Conservation (phyloP, 2,888 invertebrate genomes). For the Oxystoma pomonae region DNA sequence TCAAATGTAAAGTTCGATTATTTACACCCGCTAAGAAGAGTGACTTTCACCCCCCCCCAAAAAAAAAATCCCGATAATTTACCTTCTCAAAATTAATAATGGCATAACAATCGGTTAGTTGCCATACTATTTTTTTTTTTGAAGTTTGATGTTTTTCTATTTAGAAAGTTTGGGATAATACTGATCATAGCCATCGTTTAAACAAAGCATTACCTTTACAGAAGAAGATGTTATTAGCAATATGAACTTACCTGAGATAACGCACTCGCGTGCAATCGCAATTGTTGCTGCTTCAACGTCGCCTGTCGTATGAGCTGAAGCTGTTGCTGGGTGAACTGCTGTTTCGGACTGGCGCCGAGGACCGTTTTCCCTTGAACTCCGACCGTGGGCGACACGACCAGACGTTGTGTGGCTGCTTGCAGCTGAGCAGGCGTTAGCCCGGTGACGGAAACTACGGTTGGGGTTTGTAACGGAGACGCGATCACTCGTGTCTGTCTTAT, state of each 20-base stretch:
- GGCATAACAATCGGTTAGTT: too few species aligned
- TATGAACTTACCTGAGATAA: conserved; percentile 19
- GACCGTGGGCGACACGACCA: conserved; percentile 43
- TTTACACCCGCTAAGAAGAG: too few species aligned
- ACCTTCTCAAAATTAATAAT: too few species aligned
- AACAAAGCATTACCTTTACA: too few species aligned
- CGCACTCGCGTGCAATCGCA: conserved; percentile 40
- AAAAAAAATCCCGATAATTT: too few species aligned
- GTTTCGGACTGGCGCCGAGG: conserved; percentile 34
- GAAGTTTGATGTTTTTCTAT: too few species aligned
- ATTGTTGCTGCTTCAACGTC: conserved; percentile 41
- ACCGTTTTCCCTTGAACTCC: conserved; percentile 40
- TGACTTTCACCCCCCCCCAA: too few species aligned
- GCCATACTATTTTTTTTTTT: too few species aligned
- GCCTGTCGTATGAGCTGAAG: conserved; percentile 61
- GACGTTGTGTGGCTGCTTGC: conserved; percentile 49
- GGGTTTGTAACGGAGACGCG: conserved; percentile 43
- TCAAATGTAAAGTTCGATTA: too few species aligned
- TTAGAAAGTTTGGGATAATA: too few species aligned
- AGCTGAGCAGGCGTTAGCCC: conserved; percentile 44
- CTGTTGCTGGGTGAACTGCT: conserved; percentile 53
- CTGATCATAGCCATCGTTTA: too few species aligned
- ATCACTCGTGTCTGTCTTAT: conserved; percentile 43
- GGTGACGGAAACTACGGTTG: conserved; percentile 44
- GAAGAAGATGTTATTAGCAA: too few species aligned